phyloP scores from a whole-genome alignment of 2,797 vertebrate genomes.

The Paratrypauchen microcephalus region DNA sequence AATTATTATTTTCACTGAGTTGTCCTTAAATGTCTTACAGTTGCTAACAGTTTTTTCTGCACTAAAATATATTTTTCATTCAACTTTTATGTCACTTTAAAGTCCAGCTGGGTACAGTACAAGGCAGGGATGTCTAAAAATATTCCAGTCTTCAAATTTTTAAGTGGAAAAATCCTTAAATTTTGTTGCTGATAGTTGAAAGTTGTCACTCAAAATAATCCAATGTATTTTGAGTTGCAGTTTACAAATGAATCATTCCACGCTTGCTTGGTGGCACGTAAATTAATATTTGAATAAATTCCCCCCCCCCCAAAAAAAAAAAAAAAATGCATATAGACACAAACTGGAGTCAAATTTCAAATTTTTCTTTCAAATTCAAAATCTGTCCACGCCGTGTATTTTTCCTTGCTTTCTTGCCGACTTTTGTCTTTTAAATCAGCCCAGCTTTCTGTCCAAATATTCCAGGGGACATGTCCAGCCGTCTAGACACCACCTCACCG shows the following conservation, averaged over 20 bases:
- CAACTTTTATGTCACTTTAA: background rate
- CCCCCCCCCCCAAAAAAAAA: too few species aligned
- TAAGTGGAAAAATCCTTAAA: background rate
- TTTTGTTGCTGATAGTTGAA: background rate
- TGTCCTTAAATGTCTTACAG: background rate
- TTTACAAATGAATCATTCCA: background rate
- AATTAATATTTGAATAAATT: background rate
- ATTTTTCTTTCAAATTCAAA: background rate
- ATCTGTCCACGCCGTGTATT: background rate
- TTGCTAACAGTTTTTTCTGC: background rate
- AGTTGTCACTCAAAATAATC: background rate
- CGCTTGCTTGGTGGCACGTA: background rate
- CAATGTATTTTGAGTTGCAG: background rate
- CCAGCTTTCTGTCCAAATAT: background rate
- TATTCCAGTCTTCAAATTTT: background rate
- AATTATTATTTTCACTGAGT: background rate
- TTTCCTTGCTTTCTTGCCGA: background rate
- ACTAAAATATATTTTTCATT: background rate
- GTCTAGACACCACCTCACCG: background rate
- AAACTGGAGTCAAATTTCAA: background rate
- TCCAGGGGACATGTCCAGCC: background rate
- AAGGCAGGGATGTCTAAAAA: background rate
- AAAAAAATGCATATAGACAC: background rate
- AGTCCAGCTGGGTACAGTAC: background rate
- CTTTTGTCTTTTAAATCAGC: background rate